Evolutionary conservation across 2,797 vertebrate genomes (phyloP).

Genomic region (Danionella dracula): DNA sequence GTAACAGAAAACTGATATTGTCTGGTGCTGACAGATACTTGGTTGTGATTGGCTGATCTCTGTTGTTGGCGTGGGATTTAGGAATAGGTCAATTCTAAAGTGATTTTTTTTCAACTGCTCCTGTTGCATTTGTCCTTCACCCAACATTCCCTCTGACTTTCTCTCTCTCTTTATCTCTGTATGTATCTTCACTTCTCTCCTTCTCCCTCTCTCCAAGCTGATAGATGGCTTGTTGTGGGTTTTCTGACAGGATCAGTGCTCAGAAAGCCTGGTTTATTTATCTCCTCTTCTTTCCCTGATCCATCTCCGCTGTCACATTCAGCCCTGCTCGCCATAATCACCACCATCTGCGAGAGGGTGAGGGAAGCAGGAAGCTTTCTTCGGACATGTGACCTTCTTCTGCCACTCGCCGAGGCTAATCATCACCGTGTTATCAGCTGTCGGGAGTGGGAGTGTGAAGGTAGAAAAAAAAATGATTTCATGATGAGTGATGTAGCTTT

Average conservation of each 20-base stretch:
- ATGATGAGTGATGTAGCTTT: slow-evolving; percentile 24
- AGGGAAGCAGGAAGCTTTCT: slow-evolving; percentile 22
- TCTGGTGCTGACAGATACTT: too few relatives aligned
- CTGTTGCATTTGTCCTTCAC: not conserved
- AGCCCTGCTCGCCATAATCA: slow-evolving; percentile 22
- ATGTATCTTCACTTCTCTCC: not conserved
- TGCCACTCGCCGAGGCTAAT: slow-evolving; percentile 19
- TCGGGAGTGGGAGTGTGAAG: slow-evolving; percentile 12
- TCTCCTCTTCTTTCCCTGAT: slow-evolving; percentile 25
- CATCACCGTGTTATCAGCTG: slow-evolving; percentile 26
- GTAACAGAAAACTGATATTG: too few relatives aligned
- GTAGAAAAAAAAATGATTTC: slow-evolving; percentile 5
- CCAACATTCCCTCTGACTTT: not conserved
- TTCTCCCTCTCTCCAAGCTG: slow-evolving; percentile 1
- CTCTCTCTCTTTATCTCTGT: not conserved
- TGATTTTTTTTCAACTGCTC: not conserved
- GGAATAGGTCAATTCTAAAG: too few relatives aligned
- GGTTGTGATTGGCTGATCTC: too few relatives aligned
- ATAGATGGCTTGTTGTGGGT: slow-evolving; percentile 12
- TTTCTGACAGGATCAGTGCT: slow-evolving; percentile 28
- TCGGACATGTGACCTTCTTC: slow-evolving; percentile 26
- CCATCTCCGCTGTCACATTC: slow-evolving; percentile 34
- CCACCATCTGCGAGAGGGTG: slow-evolving; percentile 29
- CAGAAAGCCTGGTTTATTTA: slow-evolving; percentile 29
- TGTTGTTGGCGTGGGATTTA: too few relatives aligned